Conservation (phyloP, 2,113 vertebrate species). For the Nothobranchius furzeri region DNA sequence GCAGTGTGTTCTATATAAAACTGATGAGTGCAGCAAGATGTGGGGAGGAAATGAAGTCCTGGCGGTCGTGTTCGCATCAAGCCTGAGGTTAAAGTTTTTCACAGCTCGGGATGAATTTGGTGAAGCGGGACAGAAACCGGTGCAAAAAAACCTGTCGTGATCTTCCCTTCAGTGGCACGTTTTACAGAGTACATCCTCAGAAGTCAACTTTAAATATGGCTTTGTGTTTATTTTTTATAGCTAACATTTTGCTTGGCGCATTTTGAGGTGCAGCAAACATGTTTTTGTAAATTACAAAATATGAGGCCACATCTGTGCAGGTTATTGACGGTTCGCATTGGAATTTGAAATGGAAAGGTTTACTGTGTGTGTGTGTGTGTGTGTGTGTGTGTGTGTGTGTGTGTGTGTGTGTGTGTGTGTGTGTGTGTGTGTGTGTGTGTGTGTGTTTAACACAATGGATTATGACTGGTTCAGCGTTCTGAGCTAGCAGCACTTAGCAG, state of each 20-base stretch:
- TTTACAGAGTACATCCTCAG: too few species aligned
- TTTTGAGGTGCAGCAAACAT: constrained; percentile 6
- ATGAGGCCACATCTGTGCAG: constrained; percentile 53
- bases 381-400: too few species aligned
- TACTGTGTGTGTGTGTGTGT: constrained; percentile 33
- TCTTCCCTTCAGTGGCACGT: too few species aligned
- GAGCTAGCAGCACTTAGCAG: constrained; percentile 58
- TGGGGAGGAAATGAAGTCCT: constrained; percentile 69
- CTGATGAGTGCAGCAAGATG: constrained; percentile 70
- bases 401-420: too few species aligned
- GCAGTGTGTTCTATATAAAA: constrained; percentile 63
- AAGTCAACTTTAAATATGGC: too few species aligned
- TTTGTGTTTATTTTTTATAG: background rate
- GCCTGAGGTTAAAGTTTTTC: constrained; percentile 69
- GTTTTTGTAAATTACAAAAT: constrained; percentile 50
- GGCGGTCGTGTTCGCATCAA: constrained; percentile 60
- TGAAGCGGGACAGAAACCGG: constrained; percentile 50
- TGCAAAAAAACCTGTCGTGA: constrained; percentile 34
- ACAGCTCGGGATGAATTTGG: constrained; percentile 48
- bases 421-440: too few species aligned
- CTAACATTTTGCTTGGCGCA: constrained; percentile 8
- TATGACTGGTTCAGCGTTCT: constrained; percentile 53
- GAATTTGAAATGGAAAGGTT: constrained; percentile 59
- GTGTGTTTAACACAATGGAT: constrained; percentile 49
- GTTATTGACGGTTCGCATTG: constrained; percentile 72